Conservation (phyloP, 2,113 vertebrate species). For the Meriones unguiculatus region DNA sequence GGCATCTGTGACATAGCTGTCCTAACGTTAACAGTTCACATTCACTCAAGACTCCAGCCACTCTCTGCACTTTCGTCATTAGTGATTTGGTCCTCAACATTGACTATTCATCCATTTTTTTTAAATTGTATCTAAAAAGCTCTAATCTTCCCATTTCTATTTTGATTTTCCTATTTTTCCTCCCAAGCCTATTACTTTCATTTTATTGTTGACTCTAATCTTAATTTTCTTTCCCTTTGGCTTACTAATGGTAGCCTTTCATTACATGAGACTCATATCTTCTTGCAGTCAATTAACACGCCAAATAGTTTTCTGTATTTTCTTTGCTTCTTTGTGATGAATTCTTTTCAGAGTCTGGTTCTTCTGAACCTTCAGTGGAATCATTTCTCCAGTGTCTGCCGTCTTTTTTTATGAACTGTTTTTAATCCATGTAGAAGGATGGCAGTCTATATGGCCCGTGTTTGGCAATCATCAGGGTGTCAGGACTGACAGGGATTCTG, state of each 20-base stretch:
- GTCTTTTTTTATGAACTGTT: neutral
- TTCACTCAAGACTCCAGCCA: neutral
- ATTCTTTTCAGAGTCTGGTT: neutral
- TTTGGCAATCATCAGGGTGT: neutral
- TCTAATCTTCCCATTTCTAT: neutral
- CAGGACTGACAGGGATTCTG: neutral
- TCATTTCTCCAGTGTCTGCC: neutral
- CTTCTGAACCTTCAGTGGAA: neutral
- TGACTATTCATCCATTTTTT: neutral
- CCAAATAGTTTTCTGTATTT: neutral
- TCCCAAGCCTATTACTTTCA: neutral
- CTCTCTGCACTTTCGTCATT: neutral
- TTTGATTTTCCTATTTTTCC: conserved; percentile 8
- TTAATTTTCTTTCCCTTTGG: conserved; percentile 22
- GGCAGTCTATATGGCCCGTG: neutral
- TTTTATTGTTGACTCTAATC: conserved; percentile 8
- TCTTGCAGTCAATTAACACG: neutral
- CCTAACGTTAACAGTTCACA: neutral
- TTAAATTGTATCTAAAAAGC: neutral
- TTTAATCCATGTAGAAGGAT: neutral
- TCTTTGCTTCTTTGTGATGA: neutral
- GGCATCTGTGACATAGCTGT: neutral
- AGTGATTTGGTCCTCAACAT: neutral
- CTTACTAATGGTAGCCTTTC: neutral
- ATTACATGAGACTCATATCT: neutral